Evolutionary conservation across 1,140 invertebrate species (phyloP).

Genomic region (Leucophenga varia): DNA sequence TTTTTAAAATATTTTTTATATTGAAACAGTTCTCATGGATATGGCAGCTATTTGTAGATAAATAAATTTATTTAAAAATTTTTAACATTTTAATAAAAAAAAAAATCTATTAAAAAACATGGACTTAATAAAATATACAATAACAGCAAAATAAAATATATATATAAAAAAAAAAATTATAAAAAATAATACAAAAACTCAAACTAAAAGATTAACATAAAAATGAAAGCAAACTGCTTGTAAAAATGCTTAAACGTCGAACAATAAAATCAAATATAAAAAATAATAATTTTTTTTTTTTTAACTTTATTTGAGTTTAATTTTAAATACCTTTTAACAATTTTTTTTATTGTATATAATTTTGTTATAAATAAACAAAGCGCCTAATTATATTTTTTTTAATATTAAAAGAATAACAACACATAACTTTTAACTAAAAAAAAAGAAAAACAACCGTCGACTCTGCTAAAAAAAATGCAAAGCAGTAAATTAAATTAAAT

Average conservation of each 20-base stretch:
- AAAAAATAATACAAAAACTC: conserved; percentile 15
- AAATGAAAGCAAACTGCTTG: conserved; percentile 21
- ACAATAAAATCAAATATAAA: too few relatives aligned
- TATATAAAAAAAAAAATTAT: conserved; percentile 8
- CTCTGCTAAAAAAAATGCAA: conserved; percentile 13
- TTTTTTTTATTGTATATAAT: too few relatives aligned
- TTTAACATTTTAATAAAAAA: conserved; percentile 39
- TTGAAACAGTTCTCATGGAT: conserved; percentile 54
- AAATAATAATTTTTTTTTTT: conserved; percentile 5
- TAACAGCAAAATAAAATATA: conserved; percentile 17
- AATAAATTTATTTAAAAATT: conserved; percentile 55
- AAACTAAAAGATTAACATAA: conserved; percentile 10
- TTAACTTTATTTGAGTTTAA: too few relatives aligned
- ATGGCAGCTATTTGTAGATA: conserved; percentile 56
- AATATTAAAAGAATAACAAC: conserved; percentile 3
- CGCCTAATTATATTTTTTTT: too few relatives aligned
- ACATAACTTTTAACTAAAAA: too few relatives aligned
- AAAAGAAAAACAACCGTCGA: conserved; percentile 21
- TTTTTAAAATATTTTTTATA: conserved; percentile 23
- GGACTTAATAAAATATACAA: conserved; percentile 47
- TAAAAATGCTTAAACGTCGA: conserved; percentile 38
- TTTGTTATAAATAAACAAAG: too few relatives aligned
- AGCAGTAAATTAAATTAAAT: not conserved
- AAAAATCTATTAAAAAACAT: conserved; percentile 36
- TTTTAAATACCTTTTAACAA: too few relatives aligned